Evolutionary conservation across 2,113 vertebrate species (phyloP), one percentile per base, ranked within the genome.

Genomic region (Macrotus californicus): DNA sequence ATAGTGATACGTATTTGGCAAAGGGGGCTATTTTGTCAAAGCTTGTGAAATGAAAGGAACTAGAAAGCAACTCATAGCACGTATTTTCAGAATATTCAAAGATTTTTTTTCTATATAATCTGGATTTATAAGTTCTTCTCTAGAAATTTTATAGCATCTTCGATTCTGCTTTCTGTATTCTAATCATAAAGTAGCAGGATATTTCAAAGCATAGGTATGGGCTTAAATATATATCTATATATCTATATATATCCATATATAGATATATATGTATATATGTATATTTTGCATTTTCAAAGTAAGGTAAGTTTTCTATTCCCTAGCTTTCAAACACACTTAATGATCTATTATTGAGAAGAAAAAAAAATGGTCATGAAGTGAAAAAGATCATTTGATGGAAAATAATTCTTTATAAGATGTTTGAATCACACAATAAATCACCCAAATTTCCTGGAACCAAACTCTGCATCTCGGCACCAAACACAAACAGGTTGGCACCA

Each of bases 341-440:
- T 61, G 34, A 88, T 76, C 34, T 86, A 50, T 81, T 73, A 50
- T 29, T 92, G 39, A 43, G 29, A 89, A 82, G 36, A 34, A 81
- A 95, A 75, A 73, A 72, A 76, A 67, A 41, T 59, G 64, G 4
- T 34, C 19, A 76, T 41, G 5, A 93, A 1, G 15, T 85, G 84
- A 85, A 81, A 92, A 86, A 0, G 24, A 79, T 24, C 18, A 41
- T 76, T 66, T 72, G 50, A 43, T 43, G n/a, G 48, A 64, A 31
- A 61, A 81, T 54, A 36, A 26, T n/a, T 50, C 34, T 56, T 26
- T 89, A 9, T 89, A 43, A 73, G 56, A 69, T 93, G 11, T 95
- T 96, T 77, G 90, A 95, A 77, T 95, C 73, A 81, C 19, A 54
- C 4, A 81, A 56, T 72, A 94, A 94, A 50, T 75, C 59, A 90